A percentile compares a stretch with the other conserved stretches of the same genome.
These are phyloP conservation scores for Pantala flavescens DNA, from an alignment of 1,140 invertebrate species.

Conservation along the genomic window DNA sequence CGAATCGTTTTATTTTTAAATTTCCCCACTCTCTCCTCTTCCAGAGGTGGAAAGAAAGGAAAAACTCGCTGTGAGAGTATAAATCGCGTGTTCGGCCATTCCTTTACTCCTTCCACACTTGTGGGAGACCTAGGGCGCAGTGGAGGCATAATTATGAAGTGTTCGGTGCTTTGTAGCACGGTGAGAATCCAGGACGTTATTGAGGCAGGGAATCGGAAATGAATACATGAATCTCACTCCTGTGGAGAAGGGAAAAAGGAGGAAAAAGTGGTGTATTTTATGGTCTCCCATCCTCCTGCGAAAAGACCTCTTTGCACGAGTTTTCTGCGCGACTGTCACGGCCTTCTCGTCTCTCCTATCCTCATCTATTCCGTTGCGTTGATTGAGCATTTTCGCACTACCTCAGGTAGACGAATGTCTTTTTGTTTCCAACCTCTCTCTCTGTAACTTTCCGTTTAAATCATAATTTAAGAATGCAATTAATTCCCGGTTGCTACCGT, in stretches of 20 bases:
- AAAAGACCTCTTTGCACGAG: too few species aligned
- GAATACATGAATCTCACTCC: neutral
- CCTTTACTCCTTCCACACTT: neutral
- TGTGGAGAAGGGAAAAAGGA: neutral
- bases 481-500: too few species aligned
- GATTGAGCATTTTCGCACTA: too few species aligned
- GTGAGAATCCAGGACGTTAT: neutral
- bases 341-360: too few species aligned
- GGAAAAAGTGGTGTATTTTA: neutral
- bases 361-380: too few species aligned
- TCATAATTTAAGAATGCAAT: too few species aligned
- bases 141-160: conserved; percentile 3
- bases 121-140: neutral
- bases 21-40: neutral
- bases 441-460: too few species aligned
- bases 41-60: neutral
- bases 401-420: too few species aligned
- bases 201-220: conserved; percentile 7
- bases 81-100: neutral
- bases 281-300: neutral
- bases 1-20: too few species aligned
- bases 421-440: too few species aligned
- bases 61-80: neutral
- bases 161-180: neutral
- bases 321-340: too few species aligned